These are phyloP conservation scores for Parapsyche elsis DNA, from an alignment of 1,140 invertebrate species.

Conservation along the genomic window DNA sequence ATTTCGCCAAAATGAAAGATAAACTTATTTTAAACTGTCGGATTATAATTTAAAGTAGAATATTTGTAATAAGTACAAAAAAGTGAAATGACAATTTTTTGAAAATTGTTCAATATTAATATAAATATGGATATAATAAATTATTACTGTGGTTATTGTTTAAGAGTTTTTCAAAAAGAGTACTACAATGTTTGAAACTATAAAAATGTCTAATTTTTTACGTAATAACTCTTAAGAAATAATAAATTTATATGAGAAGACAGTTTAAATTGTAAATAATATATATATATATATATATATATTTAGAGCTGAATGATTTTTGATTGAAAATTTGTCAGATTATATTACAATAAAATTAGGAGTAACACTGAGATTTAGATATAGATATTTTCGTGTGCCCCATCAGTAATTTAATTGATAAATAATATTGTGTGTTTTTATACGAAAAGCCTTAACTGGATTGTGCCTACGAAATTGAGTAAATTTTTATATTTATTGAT, in stretches of 20 bases:
- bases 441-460: conserved; percentile 31
- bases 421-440: conserved; percentile 12
- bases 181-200: conserved; percentile 32
- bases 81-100: conserved; percentile 15
- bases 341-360: conserved; percentile 5
- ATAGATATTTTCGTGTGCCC: conserved; percentile 30
- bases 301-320: not conserved
- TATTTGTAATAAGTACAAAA: conserved; percentile 22
- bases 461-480: conserved; percentile 38
- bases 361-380: conserved; percentile 9
- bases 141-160: conserved; percentile 11
- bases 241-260: conserved; percentile 19
- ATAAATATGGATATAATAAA: conserved; percentile 29
- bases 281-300: too few relatives aligned
- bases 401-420: not conserved
- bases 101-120: conserved; percentile 21
- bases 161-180: conserved; percentile 23
- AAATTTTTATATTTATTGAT: conserved; percentile 11
- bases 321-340: conserved; percentile 1
- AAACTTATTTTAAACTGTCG: too few relatives aligned
- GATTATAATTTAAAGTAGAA: not conserved
- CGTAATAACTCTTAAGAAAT: conserved; percentile 25
- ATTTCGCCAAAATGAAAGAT: too few relatives aligned
- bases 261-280: conserved; percentile 28
- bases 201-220: conserved; percentile 42